Evolutionary conservation across 2,113 vertebrate genomes (phyloP), one percentile per base, ranked within the genome.

Genomic region (Ameiurus melas): DNA sequence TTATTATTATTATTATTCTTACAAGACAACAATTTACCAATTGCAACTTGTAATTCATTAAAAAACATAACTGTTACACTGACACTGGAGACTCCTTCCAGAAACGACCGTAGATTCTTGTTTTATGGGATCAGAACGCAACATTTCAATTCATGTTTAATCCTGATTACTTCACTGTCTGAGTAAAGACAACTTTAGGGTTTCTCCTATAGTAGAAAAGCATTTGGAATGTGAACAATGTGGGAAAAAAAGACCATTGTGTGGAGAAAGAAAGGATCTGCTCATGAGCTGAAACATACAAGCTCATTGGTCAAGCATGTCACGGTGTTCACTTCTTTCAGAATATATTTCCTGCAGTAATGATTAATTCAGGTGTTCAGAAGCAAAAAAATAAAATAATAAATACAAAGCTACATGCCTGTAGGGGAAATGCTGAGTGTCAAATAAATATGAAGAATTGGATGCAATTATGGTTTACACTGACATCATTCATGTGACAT

Each of bases 391-490:
- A 92, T 86, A 79, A 57, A 89, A 89, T 64, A 84, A 22, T 77
- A 87, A 85, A 47, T 6, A 55, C 13, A 55, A 55, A 14, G 47
- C 47, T 51, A 51, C 47, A 27, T 85, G 83, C 80, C 55, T 87
- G 87, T 87, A 90, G 90, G 85, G 89, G 91, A 92, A 90, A 89
- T 39, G 55, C 91, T 91, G 89, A 85, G 85, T 89, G 86, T 91
- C 89, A 91, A 91, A 86, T 82, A 90, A 79, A 91, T 90, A 87
- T 91, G 86, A 93, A 62, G 66, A 91, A 85, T 84, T 62, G 66
- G 82, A 82, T 22, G 89, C 90, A 93, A 92, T 94, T 93, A 92
- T 83, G 87, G 89, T 92, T 91, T 92, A 91, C 92, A 91, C 90
- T 90, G 89, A 92, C 89, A 93, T 91, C 47, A 94, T 93, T 93